A percentile compares a stretch with the other conserved stretches of the same genome.
Conservation (phyloP, 2,888 invertebrate species). For the Sphaerophoria taeniata region DNA sequence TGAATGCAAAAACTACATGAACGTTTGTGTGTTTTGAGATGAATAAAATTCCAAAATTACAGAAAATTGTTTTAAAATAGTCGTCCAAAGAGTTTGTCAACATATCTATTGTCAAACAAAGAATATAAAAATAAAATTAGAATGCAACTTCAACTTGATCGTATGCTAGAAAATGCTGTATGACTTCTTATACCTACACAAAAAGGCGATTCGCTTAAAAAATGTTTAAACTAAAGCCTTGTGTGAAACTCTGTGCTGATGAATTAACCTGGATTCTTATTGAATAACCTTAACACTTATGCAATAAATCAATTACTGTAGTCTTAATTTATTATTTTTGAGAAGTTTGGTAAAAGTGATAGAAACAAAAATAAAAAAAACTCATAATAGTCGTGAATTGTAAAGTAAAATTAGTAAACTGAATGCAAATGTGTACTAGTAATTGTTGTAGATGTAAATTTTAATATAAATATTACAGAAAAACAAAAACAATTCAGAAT, state of each 20-base stretch:
- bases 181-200: too few relatives aligned
- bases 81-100: too few relatives aligned
- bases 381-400: conserved; percentile 58
- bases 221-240: background rate
- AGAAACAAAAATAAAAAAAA: conserved; percentile 43
- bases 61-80: too few relatives aligned
- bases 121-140: too few relatives aligned
- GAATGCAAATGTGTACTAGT: conserved; percentile 2
- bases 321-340: conserved; percentile 37
- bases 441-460: conserved; percentile 32
- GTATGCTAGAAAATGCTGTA: too few relatives aligned
- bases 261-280: conserved; percentile 23
- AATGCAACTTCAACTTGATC: too few relatives aligned
- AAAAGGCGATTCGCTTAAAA: background rate
- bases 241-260: conserved; percentile 2
- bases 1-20: too few relatives aligned
- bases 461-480: conserved; percentile 21
- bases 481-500: conserved; percentile 20
- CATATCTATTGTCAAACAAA: too few relatives aligned
- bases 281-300: conserved; percentile 47
- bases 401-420: conserved; percentile 34
- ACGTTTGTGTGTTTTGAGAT: too few relatives aligned
- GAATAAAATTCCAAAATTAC: too few relatives aligned
- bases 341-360: conserved; percentile 55
- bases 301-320: conserved; percentile 48